Evolutionary conservation across 2,113 vertebrate species (phyloP).

Genomic region (Mobula hypostoma): DNA sequence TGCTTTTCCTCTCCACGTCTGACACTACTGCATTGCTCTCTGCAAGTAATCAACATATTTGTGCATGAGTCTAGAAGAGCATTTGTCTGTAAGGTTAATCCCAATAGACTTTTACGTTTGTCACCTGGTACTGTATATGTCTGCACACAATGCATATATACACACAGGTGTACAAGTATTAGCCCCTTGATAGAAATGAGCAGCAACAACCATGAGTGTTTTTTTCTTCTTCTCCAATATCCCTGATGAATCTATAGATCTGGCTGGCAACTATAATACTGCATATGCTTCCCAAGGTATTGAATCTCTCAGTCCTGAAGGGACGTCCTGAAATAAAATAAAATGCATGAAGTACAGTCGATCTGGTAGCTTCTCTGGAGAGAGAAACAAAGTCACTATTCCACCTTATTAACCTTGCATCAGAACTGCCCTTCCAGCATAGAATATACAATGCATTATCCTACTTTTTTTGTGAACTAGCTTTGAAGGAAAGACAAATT

Average conservation of each 20-base stretch:
- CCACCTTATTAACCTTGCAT: no score
- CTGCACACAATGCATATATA: neutral
- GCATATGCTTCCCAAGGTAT: neutral
- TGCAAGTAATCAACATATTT: neutral
- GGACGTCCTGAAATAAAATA: neutral
- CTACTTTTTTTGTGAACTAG: neutral
- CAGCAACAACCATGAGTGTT: neutral
- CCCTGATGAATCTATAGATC: neutral
- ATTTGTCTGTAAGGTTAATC: neutral
- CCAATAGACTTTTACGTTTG: neutral
- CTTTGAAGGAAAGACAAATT: neutral
- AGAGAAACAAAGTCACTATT: no score
- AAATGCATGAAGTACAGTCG: no score
- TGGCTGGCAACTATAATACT: neutral
- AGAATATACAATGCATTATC: neutral
- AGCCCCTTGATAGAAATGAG: neutral
- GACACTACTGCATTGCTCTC: neutral
- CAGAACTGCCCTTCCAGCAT: no score
- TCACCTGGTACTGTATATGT: neutral
- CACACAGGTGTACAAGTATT: neutral
- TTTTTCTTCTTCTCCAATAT: neutral
- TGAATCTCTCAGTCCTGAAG: neutral
- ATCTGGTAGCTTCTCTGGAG: no score
- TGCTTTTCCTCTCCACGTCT: neutral
- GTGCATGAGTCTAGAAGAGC: neutral